Evolutionary conservation across 2,888 invertebrate species (phyloP).

Genomic region (Trachelus iudaicus): DNA sequence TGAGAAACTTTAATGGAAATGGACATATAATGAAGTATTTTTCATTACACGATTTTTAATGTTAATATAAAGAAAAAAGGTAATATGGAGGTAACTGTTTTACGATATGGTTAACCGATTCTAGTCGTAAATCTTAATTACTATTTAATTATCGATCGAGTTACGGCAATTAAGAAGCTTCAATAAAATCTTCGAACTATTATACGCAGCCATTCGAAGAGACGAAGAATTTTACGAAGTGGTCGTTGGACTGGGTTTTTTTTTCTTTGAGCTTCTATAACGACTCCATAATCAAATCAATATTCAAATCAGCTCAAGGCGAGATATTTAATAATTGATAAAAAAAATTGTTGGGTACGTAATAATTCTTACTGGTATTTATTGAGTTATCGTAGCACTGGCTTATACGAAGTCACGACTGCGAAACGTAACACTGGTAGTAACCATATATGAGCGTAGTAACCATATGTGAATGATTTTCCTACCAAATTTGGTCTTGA

Average conservation of each 20-base stretch:
- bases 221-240: neutral
- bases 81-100: neutral
- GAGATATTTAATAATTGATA: neutral
- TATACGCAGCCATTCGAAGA: constrained; percentile 7
- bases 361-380: neutral
- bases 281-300: neutral
- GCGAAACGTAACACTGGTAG: neutral
- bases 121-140: neutral
- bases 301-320: neutral
- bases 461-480: neutral
- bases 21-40: neutral
- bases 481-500: constrained; percentile 3
- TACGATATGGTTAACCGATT: neutral
- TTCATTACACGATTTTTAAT: neutral
- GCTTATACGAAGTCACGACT: neutral
- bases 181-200: constrained; percentile 30
- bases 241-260: neutral
- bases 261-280: neutral
- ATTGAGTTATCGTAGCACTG: neutral
- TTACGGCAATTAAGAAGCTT: constrained; percentile 35
- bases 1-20: neutral
- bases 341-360: neutral
- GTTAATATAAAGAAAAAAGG: neutral
- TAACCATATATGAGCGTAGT: neutral
- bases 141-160: constrained; percentile 37